Evolutionary conservation across 2,797 vertebrate genomes (phyloP).

Genomic region (Arctocebus calabarensis): DNA sequence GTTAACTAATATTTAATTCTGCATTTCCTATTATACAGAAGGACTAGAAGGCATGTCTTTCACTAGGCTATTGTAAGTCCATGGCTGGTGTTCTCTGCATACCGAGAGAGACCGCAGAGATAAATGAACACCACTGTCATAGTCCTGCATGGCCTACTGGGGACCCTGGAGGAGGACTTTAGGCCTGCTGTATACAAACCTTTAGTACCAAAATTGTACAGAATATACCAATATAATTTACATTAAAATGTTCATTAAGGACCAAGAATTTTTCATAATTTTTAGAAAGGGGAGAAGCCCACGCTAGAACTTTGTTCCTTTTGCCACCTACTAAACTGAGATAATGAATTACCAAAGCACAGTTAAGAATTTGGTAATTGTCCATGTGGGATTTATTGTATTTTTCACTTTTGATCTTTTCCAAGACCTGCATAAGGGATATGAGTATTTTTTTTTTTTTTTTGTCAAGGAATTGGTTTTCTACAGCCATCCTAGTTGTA

Average conservation of each 20-base stretch:
- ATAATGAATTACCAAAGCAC: slow-evolving; percentile 15
- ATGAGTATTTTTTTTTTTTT: background rate
- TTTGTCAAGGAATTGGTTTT: background rate
- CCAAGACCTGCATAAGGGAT: slow-evolving; percentile 44
- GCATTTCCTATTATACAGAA: background rate
- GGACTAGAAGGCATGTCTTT: background rate
- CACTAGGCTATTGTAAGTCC: background rate
- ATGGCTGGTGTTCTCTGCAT: background rate
- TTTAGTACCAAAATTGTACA: background rate
- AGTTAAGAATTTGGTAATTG: slow-evolving; percentile 33
- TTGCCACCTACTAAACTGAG: background rate
- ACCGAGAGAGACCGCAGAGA: background rate
- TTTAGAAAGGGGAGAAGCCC: background rate
- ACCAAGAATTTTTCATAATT: background rate
- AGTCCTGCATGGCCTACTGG: background rate
- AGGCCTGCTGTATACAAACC: background rate
- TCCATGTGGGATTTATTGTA: slow-evolving; percentile 62
- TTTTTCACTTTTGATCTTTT: slow-evolving; percentile 63
- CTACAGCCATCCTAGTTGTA: background rate
- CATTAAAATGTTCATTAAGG: background rate
- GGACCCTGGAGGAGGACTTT: background rate
- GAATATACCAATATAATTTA: background rate
- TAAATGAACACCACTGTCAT: background rate
- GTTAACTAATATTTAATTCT: background rate
- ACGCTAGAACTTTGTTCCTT: background rate